A percentile compares a stretch with the other conserved stretches of the same genome.
These are phyloP conservation scores for Pardalotus punctatus DNA, from an alignment of 2,113 vertebrate species.

Conservation along the genomic window DNA sequence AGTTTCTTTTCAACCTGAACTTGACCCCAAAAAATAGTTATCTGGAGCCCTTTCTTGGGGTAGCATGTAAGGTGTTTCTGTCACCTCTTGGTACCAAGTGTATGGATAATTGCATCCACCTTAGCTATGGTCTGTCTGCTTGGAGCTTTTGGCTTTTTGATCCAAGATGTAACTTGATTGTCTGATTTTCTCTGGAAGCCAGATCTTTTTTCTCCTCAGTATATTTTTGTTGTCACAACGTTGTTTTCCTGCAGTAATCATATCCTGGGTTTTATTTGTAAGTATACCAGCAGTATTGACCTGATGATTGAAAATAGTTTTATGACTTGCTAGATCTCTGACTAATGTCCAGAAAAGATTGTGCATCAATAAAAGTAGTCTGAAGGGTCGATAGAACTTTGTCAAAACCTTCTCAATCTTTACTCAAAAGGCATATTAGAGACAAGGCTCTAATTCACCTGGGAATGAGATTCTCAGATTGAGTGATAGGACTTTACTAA, in stretches of 20 bases:
- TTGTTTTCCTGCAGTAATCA: not conserved
- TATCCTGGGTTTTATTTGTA: not conserved
- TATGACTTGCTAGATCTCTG: not conserved
- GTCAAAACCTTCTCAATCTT: not conserved
- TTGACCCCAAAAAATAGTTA: fast-evolving
- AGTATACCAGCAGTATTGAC: not conserved
- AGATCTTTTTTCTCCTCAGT: not conserved
- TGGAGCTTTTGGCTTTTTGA: not conserved
- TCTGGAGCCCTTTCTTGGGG: not conserved
- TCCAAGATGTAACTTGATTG: not conserved
- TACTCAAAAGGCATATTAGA: not conserved
- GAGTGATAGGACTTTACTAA: not conserved
- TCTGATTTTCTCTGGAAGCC: not conserved
- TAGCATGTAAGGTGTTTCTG: not conserved
- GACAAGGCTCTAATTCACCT: not conserved
- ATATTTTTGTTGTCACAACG: not conserved
- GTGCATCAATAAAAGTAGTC: not conserved
- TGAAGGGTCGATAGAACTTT: not conserved
- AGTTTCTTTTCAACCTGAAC: not conserved
- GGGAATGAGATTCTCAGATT: not conserved
- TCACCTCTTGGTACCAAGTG: not conserved
- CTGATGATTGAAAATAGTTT: not conserved
- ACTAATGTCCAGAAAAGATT: not conserved
- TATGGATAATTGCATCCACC: not conserved
- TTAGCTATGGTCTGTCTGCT: not conserved